phyloP scores from a whole-genome alignment of 2,113 vertebrate species.

The Callithrix jacchus region DNA sequence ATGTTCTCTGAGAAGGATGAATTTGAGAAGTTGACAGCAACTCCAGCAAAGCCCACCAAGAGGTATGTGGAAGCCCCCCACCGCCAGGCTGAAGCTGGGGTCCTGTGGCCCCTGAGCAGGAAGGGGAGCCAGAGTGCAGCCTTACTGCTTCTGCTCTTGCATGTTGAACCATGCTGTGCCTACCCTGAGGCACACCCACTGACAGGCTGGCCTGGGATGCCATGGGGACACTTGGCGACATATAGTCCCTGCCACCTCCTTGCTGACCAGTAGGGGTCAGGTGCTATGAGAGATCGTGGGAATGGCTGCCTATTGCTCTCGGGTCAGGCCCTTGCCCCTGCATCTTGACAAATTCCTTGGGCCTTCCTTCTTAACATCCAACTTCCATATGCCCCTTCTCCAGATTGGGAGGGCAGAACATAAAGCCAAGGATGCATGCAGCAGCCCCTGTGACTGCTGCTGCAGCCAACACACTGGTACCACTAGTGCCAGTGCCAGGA shows the following conservation, averaged over 20 bases:
- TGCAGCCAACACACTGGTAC: too few relatives aligned
- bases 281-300: background rate
- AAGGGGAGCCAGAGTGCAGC: too few relatives aligned
- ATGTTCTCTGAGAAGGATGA: constrained; percentile 97
- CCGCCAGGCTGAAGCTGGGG: too few relatives aligned
- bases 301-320: background rate
- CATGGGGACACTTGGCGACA: rapidly evolving
- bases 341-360: background rate
- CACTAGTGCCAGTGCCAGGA: background rate
- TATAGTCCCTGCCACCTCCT: background rate
- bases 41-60: constrained; percentile 93
- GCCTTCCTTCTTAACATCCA: background rate
- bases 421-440: background rate
- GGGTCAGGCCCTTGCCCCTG: too few relatives aligned
- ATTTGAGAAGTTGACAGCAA: constrained; percentile 94
- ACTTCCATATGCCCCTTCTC: background rate
- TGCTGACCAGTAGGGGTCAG: background rate
- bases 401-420: too few relatives aligned
- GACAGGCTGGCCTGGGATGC: background rate
- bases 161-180: too few relatives aligned
- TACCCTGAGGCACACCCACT: too few relatives aligned
- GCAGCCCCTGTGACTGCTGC: background rate
- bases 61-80: constrained; percentile 84
- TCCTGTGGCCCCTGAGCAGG: background rate
- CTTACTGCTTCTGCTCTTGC: too few relatives aligned